These are phyloP conservation scores for Macrophya alboannulata DNA, from an alignment of 2,888 invertebrate species.

Conservation along the genomic window DNA sequence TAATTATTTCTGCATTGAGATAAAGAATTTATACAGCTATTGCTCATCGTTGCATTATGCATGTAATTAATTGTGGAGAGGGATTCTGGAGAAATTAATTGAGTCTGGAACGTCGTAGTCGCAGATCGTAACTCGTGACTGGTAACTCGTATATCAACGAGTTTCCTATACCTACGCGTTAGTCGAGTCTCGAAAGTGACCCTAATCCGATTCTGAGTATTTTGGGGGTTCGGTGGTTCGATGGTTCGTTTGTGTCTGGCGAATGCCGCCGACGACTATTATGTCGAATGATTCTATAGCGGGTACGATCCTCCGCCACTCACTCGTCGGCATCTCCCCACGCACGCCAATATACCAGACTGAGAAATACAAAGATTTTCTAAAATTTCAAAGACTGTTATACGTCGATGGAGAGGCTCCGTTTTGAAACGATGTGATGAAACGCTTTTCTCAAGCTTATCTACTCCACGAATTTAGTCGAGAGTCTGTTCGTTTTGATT, in stretches of 20 bases:
- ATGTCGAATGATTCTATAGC: background rate
- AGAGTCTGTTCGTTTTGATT: no score
- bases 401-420: no score
- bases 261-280: constrained; percentile 29
- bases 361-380: constrained; percentile 1
- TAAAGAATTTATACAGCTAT: background rate
- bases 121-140: constrained; percentile 8
- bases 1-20: background rate
- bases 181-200: background rate
- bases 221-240: constrained; percentile 15
- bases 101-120: background rate
- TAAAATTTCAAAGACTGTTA: background rate
- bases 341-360: background rate
- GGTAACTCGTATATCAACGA: background rate
- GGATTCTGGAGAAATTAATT: constrained; percentile 24
- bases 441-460: background rate
- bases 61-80: background rate
- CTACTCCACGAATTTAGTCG: no score
- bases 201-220: constrained; percentile 41
- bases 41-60: background rate
- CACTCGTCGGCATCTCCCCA: background rate
- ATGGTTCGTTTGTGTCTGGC: constrained; percentile 43
- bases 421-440: background rate
- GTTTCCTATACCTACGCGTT: background rate
- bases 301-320: background rate